Evolutionary conservation across 2,797 vertebrate genomes (phyloP), one percentile per base, ranked within the genome.

Genomic region (Pseudopleuronectes americanus): DNA sequence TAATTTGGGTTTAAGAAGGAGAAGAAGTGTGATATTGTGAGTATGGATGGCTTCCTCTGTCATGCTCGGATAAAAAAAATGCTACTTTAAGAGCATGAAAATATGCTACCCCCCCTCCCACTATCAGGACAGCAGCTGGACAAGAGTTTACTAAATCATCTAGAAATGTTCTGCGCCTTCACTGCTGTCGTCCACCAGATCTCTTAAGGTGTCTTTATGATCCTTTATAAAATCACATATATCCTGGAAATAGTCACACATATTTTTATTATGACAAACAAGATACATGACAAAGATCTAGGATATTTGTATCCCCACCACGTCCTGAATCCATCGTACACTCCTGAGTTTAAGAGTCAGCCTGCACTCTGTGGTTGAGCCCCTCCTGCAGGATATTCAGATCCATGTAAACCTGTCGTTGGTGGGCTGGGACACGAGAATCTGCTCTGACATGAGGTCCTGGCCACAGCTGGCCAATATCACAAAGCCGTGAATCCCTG

Each of bases 381-480:
- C 59, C 22, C 24, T 57, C 57, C 21, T 64, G 41, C 31, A n/a
- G 0, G 26, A 68, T 49, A 71, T 71, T 62, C 24, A 26, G 41
- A 71, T 57, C 13, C 23, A 45, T 58, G 77, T 64, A 57, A 71
- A 73, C 3, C 3, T 24, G 47, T 21, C 41, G 12, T 54, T 55
- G 38, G 47, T 21, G n/a, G 36, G 41, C 23, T 47, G 54, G 21
- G 28, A 57, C 36, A 54, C 43, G 33, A 49, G n/a, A 56, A 64
- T 71, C 49, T 57, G 55, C 17, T 64, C 21, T 64, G 57, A 69
- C 43, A 22, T 56, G 6, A 1, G 26, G 52, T 56, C 36, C 47
- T 22, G 21, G 26, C 19, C 6, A 43, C 19, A 26, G 52, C 28
- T 53, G 52, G 38, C 57, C 56, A 57, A n/a, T 4, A 67, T 51